Base-by-base conservation (phyloP, 2,888 invertebrate species). In the Mesorhabditis spiculigera region DNA sequence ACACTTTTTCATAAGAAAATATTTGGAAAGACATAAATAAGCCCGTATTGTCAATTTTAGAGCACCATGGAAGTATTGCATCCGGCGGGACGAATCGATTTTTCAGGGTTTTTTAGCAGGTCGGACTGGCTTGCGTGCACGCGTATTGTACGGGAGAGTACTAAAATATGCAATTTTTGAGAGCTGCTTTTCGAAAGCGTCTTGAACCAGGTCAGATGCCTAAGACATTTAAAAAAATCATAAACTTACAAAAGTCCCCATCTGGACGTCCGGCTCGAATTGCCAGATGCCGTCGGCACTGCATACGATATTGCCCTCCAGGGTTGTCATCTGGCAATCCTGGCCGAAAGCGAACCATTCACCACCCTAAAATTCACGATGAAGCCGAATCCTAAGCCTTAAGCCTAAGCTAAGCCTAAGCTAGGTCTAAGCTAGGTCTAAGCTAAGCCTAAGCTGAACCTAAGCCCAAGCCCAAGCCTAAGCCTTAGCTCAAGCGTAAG, bases 101-200 rank as follows among this genome's bases (percentile, higher is more conserved):
- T 28, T 50, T 50, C n/a, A 2, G n/a, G n/a, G 3, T 50, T 50
- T n/a, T n/a, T 50, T n/a, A 50, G n/a, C 58, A 50, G 8, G 58
- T 50, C 10, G 58, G 58, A 50, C 58, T n/a, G 58, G 10, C 58
- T 50, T 50, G 10, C 10, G 58, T 50, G 58, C 58, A 50, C n/a
- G 58, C 58, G 58, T 13, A 50, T 50, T 50, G 58, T n/a, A 50
- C 58, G n/a, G 58, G 58, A 50, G 58, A 50, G 58, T 13, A 50
- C 58, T 50, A n/a, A 50, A 50, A 50, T 13, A 50, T 50, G 2
- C n/a, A 13, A 13, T 50, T 10, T 50, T 10, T 50, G n/a, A 50
- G n/a, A 50, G 10, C n/a, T 13, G n/a, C 3, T n/a, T 28, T 28
- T 28, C 28, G 0, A 50, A 3, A 50, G n/a, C 10, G 58, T 50